Percentiles rank a stretch among this genome's conserved stretches.
Evolutionary conservation across 2,797 vertebrate genomes (phyloP).

Genomic region (Etheostoma perlongum): DNA sequence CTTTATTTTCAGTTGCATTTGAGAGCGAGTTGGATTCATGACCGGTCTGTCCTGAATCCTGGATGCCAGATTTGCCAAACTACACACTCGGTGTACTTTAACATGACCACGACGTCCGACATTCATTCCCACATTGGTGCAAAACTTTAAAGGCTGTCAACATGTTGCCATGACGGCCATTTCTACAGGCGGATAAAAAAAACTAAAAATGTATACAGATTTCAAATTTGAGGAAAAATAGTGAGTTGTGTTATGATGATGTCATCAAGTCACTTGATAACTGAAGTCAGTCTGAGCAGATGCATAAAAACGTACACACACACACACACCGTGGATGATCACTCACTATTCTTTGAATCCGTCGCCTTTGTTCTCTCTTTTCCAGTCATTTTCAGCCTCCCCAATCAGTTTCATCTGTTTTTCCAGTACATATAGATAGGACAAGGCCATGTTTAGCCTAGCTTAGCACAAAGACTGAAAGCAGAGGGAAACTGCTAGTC

Average conservation of each 20-base stretch:
- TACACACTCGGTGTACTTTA: background rate
- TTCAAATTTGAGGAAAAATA: background rate
- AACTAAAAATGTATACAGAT: background rate
- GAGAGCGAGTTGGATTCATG: background rate
- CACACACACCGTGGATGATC: background rate
- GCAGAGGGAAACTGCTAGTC: constrained; percentile 12
- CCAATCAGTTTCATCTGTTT: background rate
- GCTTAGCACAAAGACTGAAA: constrained; percentile 32
- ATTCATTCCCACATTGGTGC: background rate
- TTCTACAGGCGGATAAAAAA: background rate
- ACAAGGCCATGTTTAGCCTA: background rate
- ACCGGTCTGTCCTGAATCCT: background rate
- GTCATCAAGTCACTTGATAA: background rate
- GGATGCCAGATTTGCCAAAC: background rate
- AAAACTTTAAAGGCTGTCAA: background rate
- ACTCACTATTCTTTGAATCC: background rate
- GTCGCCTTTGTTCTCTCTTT: background rate
- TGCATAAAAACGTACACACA: background rate
- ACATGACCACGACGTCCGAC: background rate
- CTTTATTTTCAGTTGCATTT: too few relatives aligned
- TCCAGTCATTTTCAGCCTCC: too few relatives aligned
- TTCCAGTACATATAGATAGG: background rate
- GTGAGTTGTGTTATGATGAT: background rate
- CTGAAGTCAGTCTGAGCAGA: too few relatives aligned
- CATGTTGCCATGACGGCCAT: background rate